phyloP scores from a whole-genome alignment of 1,140 invertebrate genomes.

The Asbolus verrucosus region DNA sequence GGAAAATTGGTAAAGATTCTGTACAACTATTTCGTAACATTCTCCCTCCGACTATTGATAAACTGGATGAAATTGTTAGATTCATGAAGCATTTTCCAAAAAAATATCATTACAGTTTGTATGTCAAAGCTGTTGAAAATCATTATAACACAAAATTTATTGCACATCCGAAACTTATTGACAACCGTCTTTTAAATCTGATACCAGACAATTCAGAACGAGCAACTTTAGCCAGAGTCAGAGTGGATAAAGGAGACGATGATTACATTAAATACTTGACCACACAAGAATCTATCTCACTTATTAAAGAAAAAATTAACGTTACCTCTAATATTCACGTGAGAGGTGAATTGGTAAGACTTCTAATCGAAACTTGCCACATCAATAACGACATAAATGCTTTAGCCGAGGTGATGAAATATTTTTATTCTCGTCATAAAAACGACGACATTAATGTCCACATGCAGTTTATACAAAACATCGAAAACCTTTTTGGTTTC shows the following conservation, averaged over 20 bases:
- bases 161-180: not conserved
- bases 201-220: slow-evolving; percentile 18
- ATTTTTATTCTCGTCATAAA: slow-evolving; percentile 40
- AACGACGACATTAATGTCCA: slow-evolving; percentile 1
- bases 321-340: slow-evolving; percentile 30
- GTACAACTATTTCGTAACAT: not conserved
- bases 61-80: not conserved
- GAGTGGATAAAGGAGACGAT: slow-evolving; percentile 15
- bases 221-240: slow-evolving; percentile 8
- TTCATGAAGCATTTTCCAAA: not conserved
- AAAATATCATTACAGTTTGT: not conserved
- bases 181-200: not conserved
- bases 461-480: not conserved
- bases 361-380: slow-evolving; percentile 17
- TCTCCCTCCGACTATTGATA: not conserved
- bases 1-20: slow-evolving; percentile 13
- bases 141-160: slow-evolving; percentile 5
- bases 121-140: not conserved
- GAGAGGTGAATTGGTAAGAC: slow-evolving; percentile 9
- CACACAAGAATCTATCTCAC: slow-evolving; percentile 27
- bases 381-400: slow-evolving; percentile 38
- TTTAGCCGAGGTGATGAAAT: slow-evolving; percentile 42
- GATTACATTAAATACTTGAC: slow-evolving; percentile 36
- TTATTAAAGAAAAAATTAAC: slow-evolving; percentile 46
- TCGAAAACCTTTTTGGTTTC: not conserved